Base-by-base conservation (phyloP, 2,888 invertebrate species). In the Phyllotreta striolata region DNA sequence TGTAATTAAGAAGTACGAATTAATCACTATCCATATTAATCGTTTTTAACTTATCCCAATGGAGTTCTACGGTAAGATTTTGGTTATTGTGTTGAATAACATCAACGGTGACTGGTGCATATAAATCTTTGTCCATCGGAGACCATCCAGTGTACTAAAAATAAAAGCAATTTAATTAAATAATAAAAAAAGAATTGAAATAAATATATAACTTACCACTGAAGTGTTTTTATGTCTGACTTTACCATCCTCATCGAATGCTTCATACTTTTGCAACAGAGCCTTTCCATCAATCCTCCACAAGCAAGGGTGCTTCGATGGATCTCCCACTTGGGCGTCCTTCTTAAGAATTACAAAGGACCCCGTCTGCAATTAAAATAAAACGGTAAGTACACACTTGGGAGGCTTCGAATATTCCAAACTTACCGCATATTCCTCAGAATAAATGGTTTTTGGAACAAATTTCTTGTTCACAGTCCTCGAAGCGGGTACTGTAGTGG, bases 221-320 rank as follows among this genome's bases (percentile, higher is more conserved):
- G 81, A 81, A 7, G 82, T 81, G 62, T 79, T 82, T 66, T 77
- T 78, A 69, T 81, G 81, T 68, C 75, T 75, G 43, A 79, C 72
- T 71, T 76, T 75, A 1, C 77, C 79, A 13, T 79, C 77, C 43
- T 79, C 78, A 55, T 77, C 76, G 63, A 81, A 81, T 9, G 81
- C 79, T 74, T 83, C 81, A 69, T 80, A 84, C 70, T 84, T 84
- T 69, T 84, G 83, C 8, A 84, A 71, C n/a, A 83, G 72, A 3
- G 81, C 80, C 68, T 83, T 83, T 3, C 83, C 82, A 72, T 82
- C 82, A 63, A 82, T 79, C 69, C 80, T 75, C 82, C 82, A 82
- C 47, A 82, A 77, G 54, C 78, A 78, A 7, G 81, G 80, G 55
- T 79, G 79, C 57, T 79, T 80, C 7, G 73, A 73, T 3, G 78